phyloP scores from a whole-genome alignment of 1,140 invertebrate genomes.

The Drosophila pseudoobscura region DNA sequence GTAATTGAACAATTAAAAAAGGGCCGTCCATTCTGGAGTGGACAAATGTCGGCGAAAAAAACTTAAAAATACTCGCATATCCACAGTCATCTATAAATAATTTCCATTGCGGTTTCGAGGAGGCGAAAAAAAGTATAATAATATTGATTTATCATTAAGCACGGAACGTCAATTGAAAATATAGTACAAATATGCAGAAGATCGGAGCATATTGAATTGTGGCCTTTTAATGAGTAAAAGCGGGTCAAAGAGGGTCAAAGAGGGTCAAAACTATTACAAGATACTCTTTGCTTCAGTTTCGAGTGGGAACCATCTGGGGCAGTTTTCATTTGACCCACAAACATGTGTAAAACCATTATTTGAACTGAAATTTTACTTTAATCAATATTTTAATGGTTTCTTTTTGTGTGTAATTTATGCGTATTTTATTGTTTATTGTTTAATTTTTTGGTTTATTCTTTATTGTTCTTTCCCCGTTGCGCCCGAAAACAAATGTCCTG shows the following conservation, averaged over 20 bases:
- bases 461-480: slow-evolving; percentile 14
- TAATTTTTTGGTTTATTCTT: slow-evolving; percentile 41
- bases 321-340: too few relatives aligned
- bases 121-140: slow-evolving; percentile 14
- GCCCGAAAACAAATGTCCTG: slow-evolving; percentile 4
- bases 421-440: slow-evolving; percentile 46
- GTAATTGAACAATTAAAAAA: slow-evolving; percentile 47
- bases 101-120: slow-evolving; percentile 25
- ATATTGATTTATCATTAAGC: slow-evolving; percentile 50
- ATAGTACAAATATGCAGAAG: slow-evolving; percentile 21
- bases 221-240: slow-evolving; percentile 52
- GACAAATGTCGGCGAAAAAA: slow-evolving; percentile 23
- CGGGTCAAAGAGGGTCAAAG: background rate
- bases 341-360: slow-evolving; percentile 20
- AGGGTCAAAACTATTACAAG: background rate
- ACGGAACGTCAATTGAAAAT: slow-evolving; percentile 19
- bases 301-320: too few relatives aligned
- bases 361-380: slow-evolving; percentile 24
- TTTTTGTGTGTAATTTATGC: slow-evolving; percentile 49
- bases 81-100: slow-evolving; percentile 11
- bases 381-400: slow-evolving; percentile 42
- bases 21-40: slow-evolving; percentile 14
- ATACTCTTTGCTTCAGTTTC: too few relatives aligned
- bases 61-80: slow-evolving; percentile 20
- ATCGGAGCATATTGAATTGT: slow-evolving; percentile 48